Base-by-base conservation (phyloP, 2,888 invertebrate species). In the Timandra comae region DNA sequence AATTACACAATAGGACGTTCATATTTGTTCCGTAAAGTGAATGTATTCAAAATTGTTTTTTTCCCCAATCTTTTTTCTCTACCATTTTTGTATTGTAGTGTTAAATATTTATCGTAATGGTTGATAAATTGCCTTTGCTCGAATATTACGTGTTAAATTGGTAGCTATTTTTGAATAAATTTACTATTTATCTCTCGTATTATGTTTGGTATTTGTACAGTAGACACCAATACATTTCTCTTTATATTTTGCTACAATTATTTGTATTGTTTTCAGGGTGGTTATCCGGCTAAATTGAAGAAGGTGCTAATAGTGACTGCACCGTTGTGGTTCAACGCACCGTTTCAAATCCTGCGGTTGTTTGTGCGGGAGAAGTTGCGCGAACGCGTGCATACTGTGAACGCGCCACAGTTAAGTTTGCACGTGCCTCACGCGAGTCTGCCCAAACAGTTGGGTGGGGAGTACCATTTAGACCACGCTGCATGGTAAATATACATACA, bases 271-370 rank as follows among this genome's bases (percentile, higher is more conserved):
- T 24, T 66, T 1, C 86, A 98, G 98, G 98, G 98, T 56, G 97
- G 96, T 32, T 98, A 98, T 88, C 98, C 98, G 52, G 98, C 98
- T 13, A 93, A 97, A 64, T 85, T 99, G 67, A 98, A 98, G 84
- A 98, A 98, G 84, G 98, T 99, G 49, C 87, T 98, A 43, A 98
- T 99, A 68, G 98, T 97, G 56, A 97, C 98, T 43, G 98, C 98
- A 28, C 98, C 98, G 32, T 86, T 98, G 68, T 98, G 98, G 98
- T 98, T 98, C 84, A 97, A 97, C 82, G 98, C 98, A 38, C 98
- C 98, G 1, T 98, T 98, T 82, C 96, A 96, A 69, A 96, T 98
- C 64, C 88, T 98, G 32, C 91, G 98, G 33, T 86, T 98, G 56
- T 98, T 98, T 84, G 97, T 98, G 35, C 89, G 97, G 43, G 98